These are phyloP conservation scores for Pseudorectes ferrugineus DNA, from an alignment of 2,113 vertebrate genomes.

Conservation along the genomic window DNA sequence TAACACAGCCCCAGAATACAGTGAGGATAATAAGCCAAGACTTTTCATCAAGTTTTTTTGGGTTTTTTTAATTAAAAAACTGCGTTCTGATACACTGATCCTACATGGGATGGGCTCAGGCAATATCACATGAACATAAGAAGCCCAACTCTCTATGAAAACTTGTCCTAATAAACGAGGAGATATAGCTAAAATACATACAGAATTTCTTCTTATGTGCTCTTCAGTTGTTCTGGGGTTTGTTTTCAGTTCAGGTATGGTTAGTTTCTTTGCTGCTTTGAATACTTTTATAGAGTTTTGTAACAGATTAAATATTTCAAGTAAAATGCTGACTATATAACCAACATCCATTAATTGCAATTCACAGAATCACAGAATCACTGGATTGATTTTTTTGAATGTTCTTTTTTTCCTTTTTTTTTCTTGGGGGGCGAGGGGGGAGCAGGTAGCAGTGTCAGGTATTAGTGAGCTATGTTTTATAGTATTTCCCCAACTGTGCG, in stretches of 20 bases:
- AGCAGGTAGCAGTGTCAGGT: background rate
- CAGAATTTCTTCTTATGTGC: background rate
- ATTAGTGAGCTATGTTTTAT: background rate
- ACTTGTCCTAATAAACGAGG: background rate
- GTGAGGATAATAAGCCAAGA: background rate
- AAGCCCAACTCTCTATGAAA: background rate
- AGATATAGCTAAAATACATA: background rate
- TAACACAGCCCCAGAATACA: background rate
- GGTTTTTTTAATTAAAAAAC: background rate
- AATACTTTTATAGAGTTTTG: background rate
- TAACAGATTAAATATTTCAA: background rate
- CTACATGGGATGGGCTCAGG: background rate
- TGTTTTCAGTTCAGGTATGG: background rate
- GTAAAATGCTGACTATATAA: background rate
- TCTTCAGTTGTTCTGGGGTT: background rate
- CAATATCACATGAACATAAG: background rate
- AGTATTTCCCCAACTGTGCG: background rate
- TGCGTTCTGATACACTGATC: background rate
- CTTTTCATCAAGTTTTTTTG: background rate
- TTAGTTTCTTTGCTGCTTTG: background rate
- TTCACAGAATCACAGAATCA: background rate
- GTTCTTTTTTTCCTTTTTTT: no score
- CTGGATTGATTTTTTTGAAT: background rate
- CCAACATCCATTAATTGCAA: background rate
- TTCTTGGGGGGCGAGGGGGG: fast-evolving